Percentiles rank a stretch among this genome's conserved stretches.
phyloP scores from a whole-genome alignment of 2,113 vertebrate genomes.

The Hyperopisus bebe region DNA sequence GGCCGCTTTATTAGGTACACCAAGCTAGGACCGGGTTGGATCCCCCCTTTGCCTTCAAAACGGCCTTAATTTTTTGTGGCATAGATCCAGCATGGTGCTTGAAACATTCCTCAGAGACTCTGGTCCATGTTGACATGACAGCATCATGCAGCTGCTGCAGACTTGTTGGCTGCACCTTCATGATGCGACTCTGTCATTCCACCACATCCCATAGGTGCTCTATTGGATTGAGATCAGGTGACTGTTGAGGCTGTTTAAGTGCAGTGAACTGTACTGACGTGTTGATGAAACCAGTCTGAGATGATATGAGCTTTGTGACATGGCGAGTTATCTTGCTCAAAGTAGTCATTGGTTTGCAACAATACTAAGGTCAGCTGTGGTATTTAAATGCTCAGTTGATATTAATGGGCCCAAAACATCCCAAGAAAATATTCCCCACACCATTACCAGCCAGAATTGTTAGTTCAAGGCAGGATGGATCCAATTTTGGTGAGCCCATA shows the following conservation, averaged over 20 bases:
- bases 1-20: neutral
- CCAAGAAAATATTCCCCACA: neutral
- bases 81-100: neutral
- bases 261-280: neutral
- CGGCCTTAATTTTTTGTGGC: neutral
- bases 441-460: neutral
- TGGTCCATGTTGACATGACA: neutral
- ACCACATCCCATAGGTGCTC: neutral
- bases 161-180: neutral
- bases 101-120: neutral
- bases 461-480: neutral
- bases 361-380: neutral
- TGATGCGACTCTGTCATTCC: neutral
- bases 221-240: neutral
- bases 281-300: neutral
- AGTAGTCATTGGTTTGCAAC: neutral
- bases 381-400: neutral
- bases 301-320: neutral
- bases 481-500: neutral
- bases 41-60: neutral
- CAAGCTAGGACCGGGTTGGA: neutral
- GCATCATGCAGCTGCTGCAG: neutral
- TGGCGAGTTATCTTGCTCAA: neutral
- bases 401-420: neutral
- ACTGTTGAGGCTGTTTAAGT: neutral